These are phyloP conservation scores for Varecia variegata DNA, from an alignment of 2,797 vertebrate genomes.

Conservation along the genomic window DNA sequence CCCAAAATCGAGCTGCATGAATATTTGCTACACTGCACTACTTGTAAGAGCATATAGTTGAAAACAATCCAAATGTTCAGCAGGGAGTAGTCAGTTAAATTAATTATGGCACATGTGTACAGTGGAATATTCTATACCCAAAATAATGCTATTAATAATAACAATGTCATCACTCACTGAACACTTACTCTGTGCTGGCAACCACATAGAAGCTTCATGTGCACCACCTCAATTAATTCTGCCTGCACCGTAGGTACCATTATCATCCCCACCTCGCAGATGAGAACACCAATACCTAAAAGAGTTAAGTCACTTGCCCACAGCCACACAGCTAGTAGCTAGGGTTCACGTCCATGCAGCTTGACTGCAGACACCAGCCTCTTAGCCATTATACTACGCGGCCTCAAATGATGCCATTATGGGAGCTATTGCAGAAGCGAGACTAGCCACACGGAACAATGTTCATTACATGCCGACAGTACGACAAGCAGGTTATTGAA, in stretches of 20 bases:
- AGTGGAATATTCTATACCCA: neutral
- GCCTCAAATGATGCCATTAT: neutral
- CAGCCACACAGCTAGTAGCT: neutral
- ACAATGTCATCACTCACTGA: neutral
- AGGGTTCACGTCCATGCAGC: neutral
- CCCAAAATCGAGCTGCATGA: neutral
- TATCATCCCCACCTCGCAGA: neutral
- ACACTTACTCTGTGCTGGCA: neutral
- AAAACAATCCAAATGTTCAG: conserved; percentile 3
- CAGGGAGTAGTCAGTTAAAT: neutral
- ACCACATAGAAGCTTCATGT: neutral
- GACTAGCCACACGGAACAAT: neutral
- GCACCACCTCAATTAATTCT: neutral
- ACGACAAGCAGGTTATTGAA: neutral
- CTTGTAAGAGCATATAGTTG: neutral
- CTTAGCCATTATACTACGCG: neutral
- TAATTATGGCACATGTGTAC: neutral
- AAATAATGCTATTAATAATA: neutral
- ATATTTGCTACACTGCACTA: neutral
- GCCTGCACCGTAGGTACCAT: neutral
- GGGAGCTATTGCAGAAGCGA: neutral
- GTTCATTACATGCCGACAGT: neutral
- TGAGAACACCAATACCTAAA: neutral
- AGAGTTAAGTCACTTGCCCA: neutral
- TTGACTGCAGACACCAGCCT: neutral